These are phyloP conservation scores for Fregetta grallaria DNA, from an alignment of 2,113 vertebrate genomes.

Conservation along the genomic window DNA sequence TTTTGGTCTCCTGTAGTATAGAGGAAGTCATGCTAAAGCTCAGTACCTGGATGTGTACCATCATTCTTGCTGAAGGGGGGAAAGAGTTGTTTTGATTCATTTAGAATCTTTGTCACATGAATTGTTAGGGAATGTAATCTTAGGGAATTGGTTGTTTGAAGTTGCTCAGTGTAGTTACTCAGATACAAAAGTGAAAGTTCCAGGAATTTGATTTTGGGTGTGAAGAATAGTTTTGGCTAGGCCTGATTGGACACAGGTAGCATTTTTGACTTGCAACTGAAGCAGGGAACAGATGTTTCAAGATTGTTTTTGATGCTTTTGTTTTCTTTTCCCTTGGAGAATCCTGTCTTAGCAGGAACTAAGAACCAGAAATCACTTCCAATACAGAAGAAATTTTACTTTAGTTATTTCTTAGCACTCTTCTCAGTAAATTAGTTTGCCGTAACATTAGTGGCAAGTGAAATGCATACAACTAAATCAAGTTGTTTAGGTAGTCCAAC, in stretches of 20 bases:
- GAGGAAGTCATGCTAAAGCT: background rate
- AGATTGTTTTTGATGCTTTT: background rate
- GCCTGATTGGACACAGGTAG: background rate
- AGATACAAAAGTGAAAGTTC: background rate
- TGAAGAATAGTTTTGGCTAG: background rate
- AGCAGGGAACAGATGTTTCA: background rate
- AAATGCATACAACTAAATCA: background rate
- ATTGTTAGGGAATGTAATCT: background rate
- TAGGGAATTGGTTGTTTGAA: background rate
- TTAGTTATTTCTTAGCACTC: background rate
- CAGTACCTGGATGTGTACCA: background rate
- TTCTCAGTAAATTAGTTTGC: background rate
- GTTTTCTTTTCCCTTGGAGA: background rate
- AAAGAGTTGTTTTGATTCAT: background rate
- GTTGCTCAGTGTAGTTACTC: background rate
- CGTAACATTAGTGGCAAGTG: background rate
- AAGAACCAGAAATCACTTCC: background rate
- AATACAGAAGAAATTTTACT: background rate
- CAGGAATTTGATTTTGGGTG: background rate
- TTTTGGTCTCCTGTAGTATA: background rate
- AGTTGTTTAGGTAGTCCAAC: background rate
- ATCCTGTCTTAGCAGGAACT: background rate
- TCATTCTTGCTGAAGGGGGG: background rate
- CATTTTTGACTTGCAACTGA: background rate
- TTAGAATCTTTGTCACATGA: background rate